Base-by-base conservation (phyloP, 2,888 invertebrate species). In the Rhamnusium bicolor region DNA sequence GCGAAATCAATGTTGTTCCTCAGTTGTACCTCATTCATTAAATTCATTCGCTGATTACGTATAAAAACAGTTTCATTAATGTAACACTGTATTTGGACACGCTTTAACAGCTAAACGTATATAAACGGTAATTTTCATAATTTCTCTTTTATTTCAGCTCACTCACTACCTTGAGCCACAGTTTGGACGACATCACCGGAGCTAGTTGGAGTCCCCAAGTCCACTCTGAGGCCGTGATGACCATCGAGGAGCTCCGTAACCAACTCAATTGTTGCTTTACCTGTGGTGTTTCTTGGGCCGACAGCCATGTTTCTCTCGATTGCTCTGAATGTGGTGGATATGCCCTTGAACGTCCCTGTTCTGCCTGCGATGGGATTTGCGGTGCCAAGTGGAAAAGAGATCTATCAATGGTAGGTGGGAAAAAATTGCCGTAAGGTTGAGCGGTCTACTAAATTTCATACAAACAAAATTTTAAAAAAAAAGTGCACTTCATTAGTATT, bases 301-400 rank as follows among this genome's bases (percentile, higher is more conserved):
- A 94, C 84, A 92, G 93, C 81, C 94, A 95, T 86, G 93, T 94
- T 53, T 93, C 94, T 7, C 89, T 94, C 58, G 94, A 94, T 85
- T 95, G 95, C 86, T 90, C 91, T 61, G 95, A 95, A 86, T 95
- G 95, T 85, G 95, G 94, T 53, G 94, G 95, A 67, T 95, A 94
- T 84, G 92, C 94, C 69, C 89, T 94, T 83, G 90, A 92, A 81
- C 90, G 95, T 79, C 94, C 95, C 18, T 95, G 95, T 84, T 93
- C 93, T 10, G 89, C 92, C 14, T 95, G 95, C 86, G 92, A 93
- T 73, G 95, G 94, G 65, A 91, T 91, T 80, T 95, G 95, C 86
- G 91, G 91, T 75, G 90, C 91, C 65, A 87, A 90, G 62, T 95
- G 95, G 95, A 93, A 92, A 83, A 90, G 95, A 79, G 94, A 95